Evolutionary conservation across 1,140 invertebrate species (phyloP).

Genomic region (Drosophila nannoptera): DNA sequence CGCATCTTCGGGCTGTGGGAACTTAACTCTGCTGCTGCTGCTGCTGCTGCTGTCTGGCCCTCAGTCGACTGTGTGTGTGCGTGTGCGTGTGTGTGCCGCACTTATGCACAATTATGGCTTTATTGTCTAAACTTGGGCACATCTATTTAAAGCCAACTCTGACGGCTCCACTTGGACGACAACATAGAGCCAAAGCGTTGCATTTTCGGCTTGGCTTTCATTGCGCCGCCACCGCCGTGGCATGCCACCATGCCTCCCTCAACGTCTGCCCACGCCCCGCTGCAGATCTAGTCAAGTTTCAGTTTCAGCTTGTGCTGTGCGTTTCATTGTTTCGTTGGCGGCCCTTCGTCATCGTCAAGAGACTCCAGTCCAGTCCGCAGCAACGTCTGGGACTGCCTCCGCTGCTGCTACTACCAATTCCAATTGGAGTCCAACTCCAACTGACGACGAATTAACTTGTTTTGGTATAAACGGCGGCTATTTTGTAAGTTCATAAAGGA

Average conservation of each 20-base stretch:
- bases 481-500: constrained; percentile 79
- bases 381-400: constrained; percentile 11
- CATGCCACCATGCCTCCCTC: constrained; percentile 22
- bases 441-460: constrained; percentile 76
- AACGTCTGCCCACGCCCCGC: not conserved
- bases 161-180: constrained; percentile 31
- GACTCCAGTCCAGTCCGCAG: constrained; percentile 12
- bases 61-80: constrained; percentile 18
- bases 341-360: constrained; percentile 75
- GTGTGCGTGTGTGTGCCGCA: constrained; percentile 40
- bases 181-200: constrained; percentile 55
- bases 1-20: constrained; percentile 38
- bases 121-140: constrained; percentile 77
- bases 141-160: constrained; percentile 73
- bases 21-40: constrained; percentile 25
- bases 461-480: constrained; percentile 79
- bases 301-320: constrained; percentile 2
- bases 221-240: constrained; percentile 56
- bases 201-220: constrained; percentile 72
- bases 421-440: constrained; percentile 28
- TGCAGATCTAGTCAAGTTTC: constrained; percentile 20
- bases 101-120: constrained; percentile 77
- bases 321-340: constrained; percentile 74
- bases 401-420: constrained; percentile 20
- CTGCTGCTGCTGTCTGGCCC: constrained; percentile 12